A percentile compares a stretch with the other conserved stretches of the same genome.
These are phyloP conservation scores for Leptopilina syphax DNA, from an alignment of 2,888 invertebrate species.

Conservation along the genomic window DNA sequence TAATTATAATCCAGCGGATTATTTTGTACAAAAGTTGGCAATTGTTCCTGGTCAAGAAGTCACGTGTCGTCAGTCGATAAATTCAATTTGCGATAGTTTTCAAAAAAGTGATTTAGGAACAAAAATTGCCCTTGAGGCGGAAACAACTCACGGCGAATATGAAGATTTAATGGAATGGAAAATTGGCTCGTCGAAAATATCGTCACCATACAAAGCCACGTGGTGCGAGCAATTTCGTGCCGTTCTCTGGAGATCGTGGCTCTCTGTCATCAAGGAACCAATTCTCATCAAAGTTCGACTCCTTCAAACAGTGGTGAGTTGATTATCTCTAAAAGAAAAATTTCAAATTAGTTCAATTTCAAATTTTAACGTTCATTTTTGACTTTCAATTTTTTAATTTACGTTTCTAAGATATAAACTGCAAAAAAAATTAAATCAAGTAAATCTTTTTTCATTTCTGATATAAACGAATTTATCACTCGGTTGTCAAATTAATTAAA, in stretches of 20 bases:
- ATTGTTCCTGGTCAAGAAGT: constrained; percentile 90
- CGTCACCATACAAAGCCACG: constrained; percentile 87
- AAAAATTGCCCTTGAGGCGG: constrained; percentile 81
- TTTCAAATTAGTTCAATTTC: neutral
- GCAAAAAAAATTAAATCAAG: too few species aligned
- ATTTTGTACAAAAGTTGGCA: constrained; percentile 92
- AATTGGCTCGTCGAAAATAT: constrained; percentile 36
- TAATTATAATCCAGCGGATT: constrained; percentile 96
- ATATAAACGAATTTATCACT: too few species aligned
- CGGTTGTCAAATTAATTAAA: too few species aligned
- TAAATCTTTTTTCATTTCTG: too few species aligned
- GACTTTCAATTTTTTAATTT: too few species aligned
- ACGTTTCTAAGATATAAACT: too few species aligned
- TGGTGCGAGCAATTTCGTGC: constrained; percentile 94
- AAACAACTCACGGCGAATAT: constrained; percentile 67
- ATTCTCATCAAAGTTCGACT: constrained; percentile 92
- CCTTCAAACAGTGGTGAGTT: constrained; percentile 88
- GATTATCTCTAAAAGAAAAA: neutral
- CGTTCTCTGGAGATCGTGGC: constrained; percentile 93
- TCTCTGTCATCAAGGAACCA: constrained; percentile 93
- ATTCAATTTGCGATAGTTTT: constrained; percentile 88
- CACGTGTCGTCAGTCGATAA: constrained; percentile 87
- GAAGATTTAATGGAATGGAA: constrained; percentile 26
- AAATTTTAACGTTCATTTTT: too few species aligned
- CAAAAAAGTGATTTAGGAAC: constrained; percentile 82